Evolutionary conservation across 2,888 invertebrate species (phyloP), one percentile per base, ranked within the genome.

Genomic region (Leptinotarsa rubiginosa): DNA sequence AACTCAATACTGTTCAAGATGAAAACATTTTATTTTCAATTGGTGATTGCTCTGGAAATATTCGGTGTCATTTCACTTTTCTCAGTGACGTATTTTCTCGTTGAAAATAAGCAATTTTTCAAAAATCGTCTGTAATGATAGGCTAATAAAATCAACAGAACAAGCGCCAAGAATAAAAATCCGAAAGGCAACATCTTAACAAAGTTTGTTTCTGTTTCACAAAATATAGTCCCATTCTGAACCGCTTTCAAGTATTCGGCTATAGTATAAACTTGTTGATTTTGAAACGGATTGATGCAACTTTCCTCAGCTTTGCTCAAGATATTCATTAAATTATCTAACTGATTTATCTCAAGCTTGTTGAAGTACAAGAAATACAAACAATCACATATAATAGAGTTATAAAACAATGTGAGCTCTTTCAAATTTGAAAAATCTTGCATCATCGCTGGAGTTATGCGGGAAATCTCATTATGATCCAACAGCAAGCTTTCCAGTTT

Each of bases 1-100:
- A 7, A 31, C 31, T 91, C 91, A 79, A 88, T 90, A 79, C 91
- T 90, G 79, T 92, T 91, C 0, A 91, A 91, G 1, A 92, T 89
- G 78, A 92, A 92, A 0, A 91, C 91, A 77, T 92, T 92, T 79
- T 91, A 92, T 73, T 89, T 88, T 77, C 89, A 90, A 69, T 84
- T 84, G 22, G 69, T 77, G 47, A 82, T 82, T 56, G 84, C 87
- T 0, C 81, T 78, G 69, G 85, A 87, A 0, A 78, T 78, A 62
- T 84, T 83, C 4, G 80, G 76, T 65, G 74, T 83, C 0, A 82
- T 78, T 77, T 81, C 84, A 15, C 83, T 82, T 73, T 87, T 88
- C 69, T 89, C 87, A 13, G 89, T 89, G 67, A 91, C 83, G 4
- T 91, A 89, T 72, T 91, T 83, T 79, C 90, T 89, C 1, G 89